Conservation (phyloP, 2,888 invertebrate genomes). For the Coelinius sp. region DNA sequence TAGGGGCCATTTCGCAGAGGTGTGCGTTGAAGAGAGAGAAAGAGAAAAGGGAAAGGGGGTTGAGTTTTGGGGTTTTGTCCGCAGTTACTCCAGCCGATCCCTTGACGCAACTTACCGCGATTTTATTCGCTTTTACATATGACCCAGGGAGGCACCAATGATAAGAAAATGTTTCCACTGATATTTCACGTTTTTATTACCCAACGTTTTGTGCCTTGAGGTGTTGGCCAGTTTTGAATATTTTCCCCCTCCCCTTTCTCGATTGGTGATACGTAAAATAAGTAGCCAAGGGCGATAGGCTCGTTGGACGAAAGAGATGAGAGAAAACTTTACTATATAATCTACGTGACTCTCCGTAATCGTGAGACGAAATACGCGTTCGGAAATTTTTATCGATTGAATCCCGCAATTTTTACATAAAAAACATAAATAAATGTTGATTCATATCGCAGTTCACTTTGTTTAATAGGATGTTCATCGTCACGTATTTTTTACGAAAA, state of each 20-base stretch:
- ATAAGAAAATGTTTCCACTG: conserved; percentile 64
- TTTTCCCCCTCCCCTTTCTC: conserved; percentile 35
- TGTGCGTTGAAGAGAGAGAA: conserved; percentile 4
- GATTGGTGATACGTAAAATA: conserved; percentile 63
- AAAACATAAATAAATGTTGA: too few relatives aligned
- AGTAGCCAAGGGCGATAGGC: conserved; percentile 59
- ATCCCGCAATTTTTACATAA: too few relatives aligned
- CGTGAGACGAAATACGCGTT: too few relatives aligned
- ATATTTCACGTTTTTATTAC: conserved; percentile 67
- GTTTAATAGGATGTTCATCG: too few relatives aligned
- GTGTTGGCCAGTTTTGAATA: conserved; percentile 58
- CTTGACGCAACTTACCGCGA: conserved; percentile 63
- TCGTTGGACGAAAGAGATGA: too few relatives aligned
- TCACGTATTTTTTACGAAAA: too few relatives aligned
- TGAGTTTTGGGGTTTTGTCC: conserved; percentile 15
- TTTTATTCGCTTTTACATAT: conserved; percentile 68
- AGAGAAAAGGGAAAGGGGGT: conserved; percentile 9
- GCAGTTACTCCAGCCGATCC: conserved; percentile 54
- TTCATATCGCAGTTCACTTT: too few relatives aligned
- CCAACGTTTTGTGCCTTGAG: conserved; percentile 58
- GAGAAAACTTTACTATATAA: too few relatives aligned
- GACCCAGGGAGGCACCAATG: conserved; percentile 52
- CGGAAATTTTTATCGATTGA: too few relatives aligned
- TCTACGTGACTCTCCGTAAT: too few relatives aligned
- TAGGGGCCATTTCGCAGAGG: conserved; percentile 14